Evolutionary conservation across 2,113 vertebrate genomes (phyloP).

Genomic region (Chionodraco myersi): DNA sequence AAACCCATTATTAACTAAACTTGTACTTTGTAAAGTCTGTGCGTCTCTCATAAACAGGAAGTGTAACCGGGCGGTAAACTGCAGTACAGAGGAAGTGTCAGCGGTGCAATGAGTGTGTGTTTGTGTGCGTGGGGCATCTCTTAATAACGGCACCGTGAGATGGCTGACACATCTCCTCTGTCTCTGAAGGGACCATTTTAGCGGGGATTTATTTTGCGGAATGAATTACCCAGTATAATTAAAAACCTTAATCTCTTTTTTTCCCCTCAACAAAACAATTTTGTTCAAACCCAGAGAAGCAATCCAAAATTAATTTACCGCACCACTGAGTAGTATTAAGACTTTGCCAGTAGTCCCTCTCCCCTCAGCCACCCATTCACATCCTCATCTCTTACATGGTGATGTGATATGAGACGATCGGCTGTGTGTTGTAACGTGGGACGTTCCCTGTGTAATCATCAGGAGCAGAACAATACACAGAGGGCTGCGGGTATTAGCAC

Average conservation of each 20-base stretch:
- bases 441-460: conserved; percentile 76
- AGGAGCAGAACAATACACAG: conserved; percentile 59
- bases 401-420: conserved; percentile 68
- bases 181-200: conserved; percentile 78
- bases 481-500: conserved; percentile 52
- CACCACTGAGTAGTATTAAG: conserved; percentile 85
- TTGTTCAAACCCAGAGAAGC: conserved; percentile 83
- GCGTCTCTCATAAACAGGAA: conserved; percentile 45
- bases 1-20: conserved; percentile 29
- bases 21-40: conserved; percentile 29
- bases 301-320: conserved; percentile 87
- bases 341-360: conserved; percentile 63
- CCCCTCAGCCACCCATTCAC: conserved; percentile 28
- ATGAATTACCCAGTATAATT: conserved; percentile 85
- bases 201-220: conserved; percentile 82
- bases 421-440: conserved; percentile 72
- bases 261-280: conserved; percentile 84
- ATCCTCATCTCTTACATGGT: conserved; percentile 62
- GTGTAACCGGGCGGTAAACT: conserved; percentile 47
- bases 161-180: conserved; percentile 66
- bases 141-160: conserved; percentile 66
- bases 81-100: conserved; percentile 39
- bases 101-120: conserved; percentile 14
- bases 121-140: conserved; percentile 36
- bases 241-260: conserved; percentile 83